Percentiles rank a stretch among this genome's conserved stretches.
These are phyloP conservation scores for Heliornis fulica DNA, from an alignment of 2,113 vertebrate genomes.

Conservation along the genomic window DNA sequence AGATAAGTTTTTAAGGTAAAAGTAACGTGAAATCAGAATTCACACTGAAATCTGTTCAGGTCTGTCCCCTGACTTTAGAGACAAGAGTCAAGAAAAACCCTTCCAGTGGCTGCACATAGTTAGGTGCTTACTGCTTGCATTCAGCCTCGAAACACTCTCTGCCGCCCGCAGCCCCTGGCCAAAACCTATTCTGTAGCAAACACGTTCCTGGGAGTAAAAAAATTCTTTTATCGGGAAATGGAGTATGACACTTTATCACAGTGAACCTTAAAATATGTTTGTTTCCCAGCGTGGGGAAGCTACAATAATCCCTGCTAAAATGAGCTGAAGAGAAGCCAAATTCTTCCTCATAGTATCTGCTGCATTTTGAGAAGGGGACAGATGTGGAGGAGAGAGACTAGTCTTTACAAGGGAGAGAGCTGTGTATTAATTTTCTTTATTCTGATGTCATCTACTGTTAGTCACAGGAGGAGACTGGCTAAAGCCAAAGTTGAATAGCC, in stretches of 20 bases:
- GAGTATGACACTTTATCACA: background rate
- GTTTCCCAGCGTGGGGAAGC: background rate
- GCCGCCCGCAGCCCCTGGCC: background rate
- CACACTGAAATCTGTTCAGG: background rate
- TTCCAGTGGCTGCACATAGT: background rate
- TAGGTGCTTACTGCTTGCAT: background rate
- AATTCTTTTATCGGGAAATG: background rate
- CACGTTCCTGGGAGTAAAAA: background rate
- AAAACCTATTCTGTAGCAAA: background rate
- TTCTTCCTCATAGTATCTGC: background rate
- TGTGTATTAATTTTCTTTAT: background rate
- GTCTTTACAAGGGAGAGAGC: background rate
- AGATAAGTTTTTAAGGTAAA: background rate
- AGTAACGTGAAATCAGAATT: background rate
- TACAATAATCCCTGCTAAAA: background rate
- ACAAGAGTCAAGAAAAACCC: background rate
- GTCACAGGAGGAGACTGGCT: background rate
- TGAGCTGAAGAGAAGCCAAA: background rate
- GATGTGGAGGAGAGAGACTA: background rate
- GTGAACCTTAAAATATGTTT: background rate
- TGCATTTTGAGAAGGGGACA: background rate
- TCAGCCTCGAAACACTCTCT: background rate
- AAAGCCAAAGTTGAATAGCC: background rate
- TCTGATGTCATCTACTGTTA: background rate
- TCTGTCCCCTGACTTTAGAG: background rate